Evolutionary conservation across 2,797 vertebrate genomes (phyloP).

Genomic region (Poeciliopsis gracilis): DNA sequence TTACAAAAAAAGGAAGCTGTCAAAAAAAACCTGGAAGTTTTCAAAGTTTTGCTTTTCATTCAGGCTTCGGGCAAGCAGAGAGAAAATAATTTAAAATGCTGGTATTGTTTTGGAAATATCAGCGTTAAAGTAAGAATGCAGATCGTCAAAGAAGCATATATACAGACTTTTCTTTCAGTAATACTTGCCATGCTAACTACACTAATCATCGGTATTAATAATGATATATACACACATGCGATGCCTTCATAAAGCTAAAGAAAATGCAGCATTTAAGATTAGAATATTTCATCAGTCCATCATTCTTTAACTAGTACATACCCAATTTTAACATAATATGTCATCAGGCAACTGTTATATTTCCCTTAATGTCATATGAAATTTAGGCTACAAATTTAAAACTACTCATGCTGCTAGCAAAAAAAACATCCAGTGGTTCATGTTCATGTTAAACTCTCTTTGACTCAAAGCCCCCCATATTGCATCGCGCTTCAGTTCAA

Average conservation of each 20-base stretch:
- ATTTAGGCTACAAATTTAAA: neutral
- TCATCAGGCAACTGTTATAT: neutral
- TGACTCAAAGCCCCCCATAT: constrained; percentile 3
- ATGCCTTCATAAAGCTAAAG: neutral
- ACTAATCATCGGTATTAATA: too few relatives aligned
- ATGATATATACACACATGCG: too few relatives aligned
- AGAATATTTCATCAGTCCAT: neutral
- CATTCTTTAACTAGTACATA: neutral
- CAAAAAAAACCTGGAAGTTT: neutral
- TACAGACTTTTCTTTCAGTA: neutral
- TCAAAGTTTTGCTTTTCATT: neutral
- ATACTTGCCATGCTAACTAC: neutral
- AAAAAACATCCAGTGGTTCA: neutral
- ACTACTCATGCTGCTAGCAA: neutral
- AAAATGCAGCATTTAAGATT: neutral
- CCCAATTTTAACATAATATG: neutral
- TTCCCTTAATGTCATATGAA: neutral
- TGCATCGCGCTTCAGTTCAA: constrained; percentile 14
- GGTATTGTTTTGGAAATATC: neutral
- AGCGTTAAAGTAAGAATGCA: neutral
- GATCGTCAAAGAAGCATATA: neutral
- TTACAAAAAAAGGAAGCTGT: neutral
- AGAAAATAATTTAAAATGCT: neutral
- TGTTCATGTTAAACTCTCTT: neutral
- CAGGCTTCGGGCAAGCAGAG: neutral